Base-by-base conservation (phyloP, 2,888 invertebrate genomes). In the Netelia inedita region DNA sequence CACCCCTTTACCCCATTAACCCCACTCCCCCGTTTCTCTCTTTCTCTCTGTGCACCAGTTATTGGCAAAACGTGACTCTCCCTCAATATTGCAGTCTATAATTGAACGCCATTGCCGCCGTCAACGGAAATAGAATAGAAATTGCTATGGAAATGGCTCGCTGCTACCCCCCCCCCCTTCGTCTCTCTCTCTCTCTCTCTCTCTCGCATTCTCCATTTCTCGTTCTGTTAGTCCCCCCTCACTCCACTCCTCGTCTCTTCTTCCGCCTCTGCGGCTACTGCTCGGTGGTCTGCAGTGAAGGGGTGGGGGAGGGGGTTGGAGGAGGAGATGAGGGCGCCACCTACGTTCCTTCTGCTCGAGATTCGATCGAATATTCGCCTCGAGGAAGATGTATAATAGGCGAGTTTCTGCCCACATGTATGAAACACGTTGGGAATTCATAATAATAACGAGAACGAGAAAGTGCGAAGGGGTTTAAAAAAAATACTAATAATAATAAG, bases 41-140 rank as follows among this genome's bases (percentile, higher is more conserved):
- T 79, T 57, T 83, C 81, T 41, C 76, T 79, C 35, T 55, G 68
- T 84, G 74, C 84, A 79, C 85, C 90, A 91, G 91, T 91, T 92
- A 92, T 92, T 90, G 92, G 91, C 89, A 90, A 91, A 92, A 92
- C 92, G 91, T 91, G 91, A 89, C 90, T 91, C 91, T 91, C 85
- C 85, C 85, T 88, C 91, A 89, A 92, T 92, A 92, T 91, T 91
- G 91, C 90, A 91, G 90, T 91, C 91, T 90, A 92, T 92, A 92
- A 92, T 92, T 92, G 92, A 92, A 92, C 90, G 91, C 89, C 92
- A 91, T 91, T 90, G 91, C 91, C 91, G 88, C 46, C 90, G 91
- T 91, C 91, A 90, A 92, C 92, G 92, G 92, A 92, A 92, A 92
- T 92, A 91, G 92, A 92, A 92, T 92, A 92, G 92, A 91, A 92